Conservation (phyloP, 1,140 invertebrate genomes). For the Drosophila elegans region DNA sequence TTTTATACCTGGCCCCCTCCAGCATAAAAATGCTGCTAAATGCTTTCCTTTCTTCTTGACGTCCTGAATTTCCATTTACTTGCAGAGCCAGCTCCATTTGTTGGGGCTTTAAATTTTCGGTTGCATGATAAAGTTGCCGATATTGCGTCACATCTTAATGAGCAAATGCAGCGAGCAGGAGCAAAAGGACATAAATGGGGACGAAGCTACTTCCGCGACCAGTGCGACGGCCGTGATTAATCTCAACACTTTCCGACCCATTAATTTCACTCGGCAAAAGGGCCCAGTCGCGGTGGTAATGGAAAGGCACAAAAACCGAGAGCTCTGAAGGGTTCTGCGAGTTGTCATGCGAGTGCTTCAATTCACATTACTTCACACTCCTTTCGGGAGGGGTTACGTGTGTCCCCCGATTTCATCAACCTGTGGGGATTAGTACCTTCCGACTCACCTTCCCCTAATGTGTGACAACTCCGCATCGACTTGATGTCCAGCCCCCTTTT, state of each 20-base stretch:
- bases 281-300: slow-evolving; percentile 28
- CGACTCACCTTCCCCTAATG: slow-evolving; percentile 46
- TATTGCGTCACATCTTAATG: slow-evolving; percentile 76
- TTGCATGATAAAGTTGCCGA: slow-evolving; percentile 68
- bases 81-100: slow-evolving; percentile 43
- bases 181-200: slow-evolving; percentile 34
- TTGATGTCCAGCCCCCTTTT: slow-evolving; percentile 8
- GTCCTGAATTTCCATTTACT: slow-evolving; percentile 63
- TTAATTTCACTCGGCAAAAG: slow-evolving; percentile 61
- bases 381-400: slow-evolving; percentile 11
- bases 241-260: slow-evolving; percentile 82
- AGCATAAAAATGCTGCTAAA: slow-evolving; percentile 31
- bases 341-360: slow-evolving; percentile 56
- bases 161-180: slow-evolving; percentile 52
- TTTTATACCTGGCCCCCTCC: slow-evolving; percentile 1
- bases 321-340: slow-evolving; percentile 24
- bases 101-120: slow-evolving; percentile 64
- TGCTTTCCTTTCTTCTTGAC: slow-evolving; percentile 20
- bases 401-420: slow-evolving; percentile 36
- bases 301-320: slow-evolving; percentile 20
- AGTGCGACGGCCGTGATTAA: slow-evolving; percentile 66
- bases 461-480: slow-evolving; percentile 16
- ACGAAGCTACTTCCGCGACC: slow-evolving; percentile 53
- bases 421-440: slow-evolving; percentile 34
- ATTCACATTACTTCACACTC: slow-evolving; percentile 44